These are phyloP conservation scores for Tenodera sinensis DNA, from an alignment of 2,888 invertebrate species.

Conservation along the genomic window DNA sequence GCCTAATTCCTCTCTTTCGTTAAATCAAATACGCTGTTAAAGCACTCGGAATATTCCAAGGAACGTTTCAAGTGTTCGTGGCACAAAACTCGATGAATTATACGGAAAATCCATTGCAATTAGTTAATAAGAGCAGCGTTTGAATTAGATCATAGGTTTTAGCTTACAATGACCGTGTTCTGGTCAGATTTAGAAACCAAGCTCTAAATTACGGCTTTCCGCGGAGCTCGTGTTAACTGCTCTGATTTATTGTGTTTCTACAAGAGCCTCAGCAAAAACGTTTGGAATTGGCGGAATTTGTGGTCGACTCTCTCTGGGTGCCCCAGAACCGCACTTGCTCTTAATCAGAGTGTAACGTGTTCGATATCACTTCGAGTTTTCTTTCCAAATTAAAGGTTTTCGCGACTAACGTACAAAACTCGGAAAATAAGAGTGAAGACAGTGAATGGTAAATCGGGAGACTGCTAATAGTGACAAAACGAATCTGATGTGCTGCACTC, in stretches of 20 bases:
- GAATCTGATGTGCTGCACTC: no score
- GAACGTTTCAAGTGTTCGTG: no score
- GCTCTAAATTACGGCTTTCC: neutral
- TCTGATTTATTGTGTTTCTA: neutral
- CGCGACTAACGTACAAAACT: no score
- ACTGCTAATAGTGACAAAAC: no score
- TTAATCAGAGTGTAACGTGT: no score
- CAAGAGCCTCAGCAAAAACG: neutral
- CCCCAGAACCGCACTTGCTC: neutral
- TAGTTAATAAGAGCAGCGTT: neutral
- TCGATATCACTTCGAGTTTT: no score
- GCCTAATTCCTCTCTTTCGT: no score
- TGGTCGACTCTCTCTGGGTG: neutral
- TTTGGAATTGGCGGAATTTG: neutral
- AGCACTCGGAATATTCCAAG: no score
- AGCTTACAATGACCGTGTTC: neutral
- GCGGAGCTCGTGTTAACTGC: neutral
- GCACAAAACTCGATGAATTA: neutral
- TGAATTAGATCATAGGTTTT: neutral
- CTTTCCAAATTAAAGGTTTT: no score
- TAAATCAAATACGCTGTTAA: no score
- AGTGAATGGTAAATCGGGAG: no score
- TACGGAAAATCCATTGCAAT: neutral
- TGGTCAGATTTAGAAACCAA: neutral
- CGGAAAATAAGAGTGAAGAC: no score